Evolutionary conservation across 2,888 invertebrate genomes (phyloP).

Genomic region (Prosopocoilus inquinatus): DNA sequence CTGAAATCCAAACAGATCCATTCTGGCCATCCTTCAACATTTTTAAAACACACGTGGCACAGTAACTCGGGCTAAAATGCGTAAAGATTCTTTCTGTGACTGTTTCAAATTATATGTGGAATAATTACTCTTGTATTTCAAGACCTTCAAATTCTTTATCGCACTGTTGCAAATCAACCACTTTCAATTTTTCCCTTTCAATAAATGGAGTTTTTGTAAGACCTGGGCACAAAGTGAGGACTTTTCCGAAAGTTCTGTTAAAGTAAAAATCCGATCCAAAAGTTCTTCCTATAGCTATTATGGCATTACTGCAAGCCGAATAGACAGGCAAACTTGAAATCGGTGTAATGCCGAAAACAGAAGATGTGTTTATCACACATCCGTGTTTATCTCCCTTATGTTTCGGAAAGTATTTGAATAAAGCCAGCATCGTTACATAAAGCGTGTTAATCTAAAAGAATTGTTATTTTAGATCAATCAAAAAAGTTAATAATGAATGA

Average conservation of each 20-base stretch:
- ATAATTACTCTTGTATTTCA: not conserved
- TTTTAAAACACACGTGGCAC: constrained; percentile 9
- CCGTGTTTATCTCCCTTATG: constrained; percentile 3
- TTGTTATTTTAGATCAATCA: too few relatives aligned
- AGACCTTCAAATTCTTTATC: not conserved
- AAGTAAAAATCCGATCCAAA: constrained; percentile 9
- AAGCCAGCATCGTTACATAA: constrained; percentile 5
- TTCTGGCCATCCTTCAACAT: constrained; percentile 8
- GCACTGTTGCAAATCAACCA: not conserved
- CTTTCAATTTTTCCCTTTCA: not conserved
- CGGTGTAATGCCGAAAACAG: constrained; percentile 9
- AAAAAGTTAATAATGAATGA: not conserved
- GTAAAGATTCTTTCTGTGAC: not conserved
- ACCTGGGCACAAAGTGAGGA: constrained; percentile 6
- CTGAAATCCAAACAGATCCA: constrained; percentile 17
- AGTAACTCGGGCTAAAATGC: not conserved
- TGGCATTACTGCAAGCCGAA: constrained; percentile 6
- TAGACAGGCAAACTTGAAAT: constrained; percentile 12
- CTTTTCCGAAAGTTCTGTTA: constrained; percentile 8
- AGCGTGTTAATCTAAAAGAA: constrained; percentile 3
- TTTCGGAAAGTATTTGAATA: constrained; percentile 14
- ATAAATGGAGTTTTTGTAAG: not conserved
- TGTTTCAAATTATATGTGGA: too few relatives aligned
- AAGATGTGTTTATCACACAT: constrained; percentile 12
- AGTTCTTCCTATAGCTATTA: constrained; percentile 2